Evolutionary conservation across 2,113 vertebrate genomes (phyloP), one percentile per base, ranked within the genome.

Genomic region (Vombatus ursinus): DNA sequence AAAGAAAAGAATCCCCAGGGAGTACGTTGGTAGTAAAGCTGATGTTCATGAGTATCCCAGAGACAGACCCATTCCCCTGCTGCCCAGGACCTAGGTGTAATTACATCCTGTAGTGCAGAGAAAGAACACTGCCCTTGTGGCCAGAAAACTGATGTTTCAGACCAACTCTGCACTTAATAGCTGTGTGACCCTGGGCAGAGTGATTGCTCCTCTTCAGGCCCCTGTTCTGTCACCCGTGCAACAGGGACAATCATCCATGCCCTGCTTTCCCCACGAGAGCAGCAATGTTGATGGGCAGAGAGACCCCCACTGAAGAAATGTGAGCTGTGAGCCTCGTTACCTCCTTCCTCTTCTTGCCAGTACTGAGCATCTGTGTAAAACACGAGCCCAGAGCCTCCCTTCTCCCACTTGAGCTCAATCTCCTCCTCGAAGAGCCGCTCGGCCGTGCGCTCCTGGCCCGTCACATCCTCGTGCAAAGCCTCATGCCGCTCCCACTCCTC

Each of bases 361-460:
- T 99, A 99, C 96, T 99, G 99, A 31, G 99, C 99, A 0, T 99
- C 99, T 0, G 99, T 99, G 98, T 99, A 99, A 98, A 99, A 99
- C 12, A 99, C 99, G 22, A 99, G 98, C 92, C 99, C 99, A 0
- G 99, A 99, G 61, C 99, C 99, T 0, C 99, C 99, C 26, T 99
- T 99, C 98, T 99, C 99, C 99, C 99, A 99, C 98, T 99, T 99
- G 52, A 99, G 98, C 98, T 99, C 99, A 1, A 99, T 99, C 98
- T 99, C 99, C 97, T 99, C 99, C 95, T 99, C 99, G 77, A 97
- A 99, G 91, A 99, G 99, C 44, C 99, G 98, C 97, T 99, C 99
- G 49, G 99, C 98, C 50, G 28, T 96, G 8, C 99, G 99, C n/a
- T 99, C 99, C 98, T 99, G 99, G 96, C 98, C 97, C 0, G 99